Percentiles rank a stretch among this genome's conserved stretches.
These are phyloP conservation scores for Columba livia DNA, from an alignment of 2,113 vertebrate species.

Conservation along the genomic window DNA sequence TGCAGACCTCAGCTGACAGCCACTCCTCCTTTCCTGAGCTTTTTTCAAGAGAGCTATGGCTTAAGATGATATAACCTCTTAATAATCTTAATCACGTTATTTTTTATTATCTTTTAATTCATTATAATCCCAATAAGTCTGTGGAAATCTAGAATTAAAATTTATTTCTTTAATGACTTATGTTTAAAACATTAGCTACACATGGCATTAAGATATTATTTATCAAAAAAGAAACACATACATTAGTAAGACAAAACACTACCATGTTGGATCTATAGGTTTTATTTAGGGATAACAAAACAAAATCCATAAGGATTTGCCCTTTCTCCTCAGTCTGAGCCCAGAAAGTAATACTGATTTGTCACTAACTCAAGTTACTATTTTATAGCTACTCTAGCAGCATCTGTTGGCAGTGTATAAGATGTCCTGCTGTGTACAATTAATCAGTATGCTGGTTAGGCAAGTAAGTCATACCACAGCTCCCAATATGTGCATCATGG, in stretches of 20 bases:
- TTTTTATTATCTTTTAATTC: slow-evolving; percentile 51
- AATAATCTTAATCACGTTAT: slow-evolving; percentile 55
- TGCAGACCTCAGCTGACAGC: not conserved
- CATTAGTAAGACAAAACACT: not conserved
- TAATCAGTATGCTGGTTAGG: not conserved
- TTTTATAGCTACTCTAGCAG: slow-evolving; percentile 17
- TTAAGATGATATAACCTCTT: slow-evolving; percentile 45
- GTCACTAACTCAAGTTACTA: slow-evolving; percentile 21
- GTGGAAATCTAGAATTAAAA: slow-evolving; percentile 37
- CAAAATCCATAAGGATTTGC: not conserved
- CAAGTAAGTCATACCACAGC: not conserved
- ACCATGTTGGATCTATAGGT: not conserved
- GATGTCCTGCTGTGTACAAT: slow-evolving; percentile 22
- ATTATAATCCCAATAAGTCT: slow-evolving; percentile 44
- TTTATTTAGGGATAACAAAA: slow-evolving; percentile 21
- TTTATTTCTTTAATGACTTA: slow-evolving; percentile 38
- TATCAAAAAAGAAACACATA: slow-evolving; percentile 5
- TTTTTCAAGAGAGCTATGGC: slow-evolving; percentile 2
- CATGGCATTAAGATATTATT: slow-evolving; percentile 42
- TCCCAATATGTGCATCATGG: not conserved
- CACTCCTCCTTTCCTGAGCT: not conserved
- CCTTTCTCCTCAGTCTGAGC: slow-evolving; percentile 8
- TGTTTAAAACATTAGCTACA: slow-evolving; percentile 38
- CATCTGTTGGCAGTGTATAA: slow-evolving; percentile 15
- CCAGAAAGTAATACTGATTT: slow-evolving; percentile 23